Evolutionary conservation across 92 coral and sea anemone species (phyloP), one percentile per base, ranked within the genome.

Genomic region (Virgularia gustaviana): DNA sequence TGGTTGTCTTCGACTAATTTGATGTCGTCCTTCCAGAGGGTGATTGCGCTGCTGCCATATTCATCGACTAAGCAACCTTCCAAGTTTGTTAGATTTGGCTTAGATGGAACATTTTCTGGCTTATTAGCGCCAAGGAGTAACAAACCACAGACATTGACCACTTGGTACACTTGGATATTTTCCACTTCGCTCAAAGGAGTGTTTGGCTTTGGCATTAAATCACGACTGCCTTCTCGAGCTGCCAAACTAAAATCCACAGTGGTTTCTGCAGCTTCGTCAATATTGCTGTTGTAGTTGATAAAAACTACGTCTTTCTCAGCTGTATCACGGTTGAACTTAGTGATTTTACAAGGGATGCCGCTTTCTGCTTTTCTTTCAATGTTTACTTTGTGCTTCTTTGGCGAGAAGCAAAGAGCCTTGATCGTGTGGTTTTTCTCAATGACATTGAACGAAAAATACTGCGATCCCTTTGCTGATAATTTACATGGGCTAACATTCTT

Each of bases 341-440:
- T 74, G 31, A 74, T 63, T 44, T 74, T 75, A 37, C 77, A 75
- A 12, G 77, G 80, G n/a, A 38, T 63, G 56, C 77, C 57, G 57
- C 80, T 75, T 56, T 75, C 80, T 13, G 78, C 79, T 22, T 66
- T 68, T 25, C 3, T n/a, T 34, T 42, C 79, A 20, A 78, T 55
- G 18, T n/a, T 51, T 11, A 45, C 30, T 49, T 68, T 68, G 42
- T 53, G 78, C 47, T 65, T 78, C 30, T 31, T 51, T 31, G 82
- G 82, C 54, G 78, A 78, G 54, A 78, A 68, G 56, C 78, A 78
- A 20, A 76, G 63, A n/a, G 78, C 81, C 49, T 76, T 66, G 18
- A 66, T n/a, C 0, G 78, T 36, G 32, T 49, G 32, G 12, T 4
- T 24, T 39, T 76, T 65, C 41, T 76, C 81, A 35, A 36, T 38